phyloP scores from a whole-genome alignment of 2,888 invertebrate genomes.

The Drosophila stalkeri region DNA sequence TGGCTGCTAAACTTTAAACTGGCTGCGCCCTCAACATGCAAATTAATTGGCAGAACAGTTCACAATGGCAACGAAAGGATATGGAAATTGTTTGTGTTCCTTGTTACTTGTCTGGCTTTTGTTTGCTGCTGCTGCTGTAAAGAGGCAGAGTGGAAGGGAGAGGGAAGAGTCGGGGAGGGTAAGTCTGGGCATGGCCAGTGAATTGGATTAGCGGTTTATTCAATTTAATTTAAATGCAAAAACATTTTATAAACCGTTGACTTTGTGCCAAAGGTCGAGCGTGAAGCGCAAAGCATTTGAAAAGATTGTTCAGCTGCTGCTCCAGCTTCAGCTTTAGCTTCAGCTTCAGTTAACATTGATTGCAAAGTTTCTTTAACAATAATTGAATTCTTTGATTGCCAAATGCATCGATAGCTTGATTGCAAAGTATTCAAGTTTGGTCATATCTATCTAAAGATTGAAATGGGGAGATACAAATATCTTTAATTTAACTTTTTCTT shows the following conservation, averaged over 20 bases:
- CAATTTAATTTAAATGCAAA: slow-evolving; percentile 77
- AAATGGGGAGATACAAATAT: neutral
- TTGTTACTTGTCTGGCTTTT: slow-evolving; percentile 39
- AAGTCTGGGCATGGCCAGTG: slow-evolving; percentile 29
- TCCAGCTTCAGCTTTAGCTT: no score
- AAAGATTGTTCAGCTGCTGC: neutral
- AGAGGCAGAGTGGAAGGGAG: neutral
- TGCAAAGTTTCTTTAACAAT: slow-evolving; percentile 17
- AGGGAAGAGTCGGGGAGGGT: neutral
- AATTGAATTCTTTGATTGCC: slow-evolving; percentile 30
- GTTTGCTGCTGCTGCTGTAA: slow-evolving; percentile 25
- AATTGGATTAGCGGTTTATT: slow-evolving; percentile 76
- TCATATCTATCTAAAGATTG: no score
- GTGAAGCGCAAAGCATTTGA: slow-evolving; percentile 13
- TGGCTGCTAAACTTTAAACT: slow-evolving; percentile 48
- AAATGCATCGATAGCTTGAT: slow-evolving; percentile 6
- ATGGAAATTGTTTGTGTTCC: slow-evolving; percentile 47
- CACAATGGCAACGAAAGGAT: slow-evolving; percentile 30
- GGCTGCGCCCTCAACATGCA: slow-evolving; percentile 53
- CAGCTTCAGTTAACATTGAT: slow-evolving; percentile 1
- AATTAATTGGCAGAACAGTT: slow-evolving; percentile 63
- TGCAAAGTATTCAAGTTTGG: neutral
- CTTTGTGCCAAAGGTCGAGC: slow-evolving; percentile 37
- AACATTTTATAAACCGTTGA: slow-evolving; percentile 61
- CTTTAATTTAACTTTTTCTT: no score